Evolutionary conservation across 2,797 vertebrate species (phyloP), one percentile per base, ranked within the genome.

Genomic region (Enteromius treurensis): DNA sequence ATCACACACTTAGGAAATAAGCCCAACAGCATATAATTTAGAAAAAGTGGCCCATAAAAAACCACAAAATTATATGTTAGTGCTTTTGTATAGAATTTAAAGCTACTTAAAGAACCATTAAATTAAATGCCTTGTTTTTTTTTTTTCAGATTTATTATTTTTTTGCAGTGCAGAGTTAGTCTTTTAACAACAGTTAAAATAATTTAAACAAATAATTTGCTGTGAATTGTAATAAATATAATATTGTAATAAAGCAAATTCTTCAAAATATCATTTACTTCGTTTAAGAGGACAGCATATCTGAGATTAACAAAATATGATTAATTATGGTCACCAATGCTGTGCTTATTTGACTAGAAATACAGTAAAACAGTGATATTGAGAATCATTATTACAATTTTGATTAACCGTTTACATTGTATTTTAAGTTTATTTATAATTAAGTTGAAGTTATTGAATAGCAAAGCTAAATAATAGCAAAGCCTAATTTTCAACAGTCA

Each of bases 1-100:
- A 62, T 80, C 77, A 85, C 64, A 76, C 51, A 76, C 62, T 40
- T 58, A 62, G 76, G 75, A 86, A 86, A 79, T 79, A 78, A 85
- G 45, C 49, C 5, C 34, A 80, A 77, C 49, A 34, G 74, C 73
- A 67, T 85, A 69, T 82, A 45, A 83, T 71, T 86, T 79, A 11
- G 80, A 15, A 79, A 47, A 74, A 80, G 80, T 65, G 85, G 79
- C 84, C 87, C 87, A 88, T 64, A 37, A 84, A 88, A 84, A 14
- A 21, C 62, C 82, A 85, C 79, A 69, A 89, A 90, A 88, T 87
- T 79, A 85, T 79, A 79, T 86, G 81, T 86, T 81, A 21, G 17
- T 77, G 55, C 78, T 87, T 89, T 85, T 81, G 75, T 88, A 79
- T 89, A 88, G 83, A 88, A 87, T 88, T 86, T 76, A 69, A 74